phyloP scores from a whole-genome alignment of 2,113 vertebrate species.

The Cynocephalus volans region DNA sequence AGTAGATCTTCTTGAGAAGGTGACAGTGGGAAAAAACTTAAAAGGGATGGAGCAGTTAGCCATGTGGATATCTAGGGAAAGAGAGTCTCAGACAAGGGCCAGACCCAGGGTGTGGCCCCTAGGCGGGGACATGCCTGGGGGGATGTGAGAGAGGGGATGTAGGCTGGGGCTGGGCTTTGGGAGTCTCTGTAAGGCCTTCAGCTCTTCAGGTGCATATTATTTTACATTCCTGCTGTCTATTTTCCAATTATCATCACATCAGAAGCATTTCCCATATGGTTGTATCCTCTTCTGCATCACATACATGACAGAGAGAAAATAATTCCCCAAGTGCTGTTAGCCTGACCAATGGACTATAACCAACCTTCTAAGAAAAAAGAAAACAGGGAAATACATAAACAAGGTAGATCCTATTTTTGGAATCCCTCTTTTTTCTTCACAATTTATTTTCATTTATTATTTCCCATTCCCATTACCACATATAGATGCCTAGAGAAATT shows the following conservation, averaged over 20 bases:
- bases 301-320: slow-evolving; percentile 52
- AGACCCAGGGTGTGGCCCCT: background rate
- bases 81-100: background rate
- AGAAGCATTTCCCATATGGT: background rate
- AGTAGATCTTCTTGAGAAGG: background rate
- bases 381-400: background rate
- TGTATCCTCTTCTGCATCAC: background rate
- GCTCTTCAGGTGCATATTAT: background rate
- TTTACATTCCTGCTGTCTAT: background rate
- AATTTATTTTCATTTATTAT: background rate
- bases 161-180: background rate
- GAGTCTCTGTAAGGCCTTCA: background rate
- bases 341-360: background rate
- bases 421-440: background rate
- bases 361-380: background rate
- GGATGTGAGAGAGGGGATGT: background rate
- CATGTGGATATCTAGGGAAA: background rate
- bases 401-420: background rate
- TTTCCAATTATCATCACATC: background rate
- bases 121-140: background rate
- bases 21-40: background rate
- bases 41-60: background rate
- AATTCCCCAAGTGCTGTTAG: background rate
- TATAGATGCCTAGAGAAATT: background rate
- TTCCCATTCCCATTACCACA: background rate